phyloP scores from a whole-genome alignment of 2,888 invertebrate species.

The Dendrolimus pini region DNA sequence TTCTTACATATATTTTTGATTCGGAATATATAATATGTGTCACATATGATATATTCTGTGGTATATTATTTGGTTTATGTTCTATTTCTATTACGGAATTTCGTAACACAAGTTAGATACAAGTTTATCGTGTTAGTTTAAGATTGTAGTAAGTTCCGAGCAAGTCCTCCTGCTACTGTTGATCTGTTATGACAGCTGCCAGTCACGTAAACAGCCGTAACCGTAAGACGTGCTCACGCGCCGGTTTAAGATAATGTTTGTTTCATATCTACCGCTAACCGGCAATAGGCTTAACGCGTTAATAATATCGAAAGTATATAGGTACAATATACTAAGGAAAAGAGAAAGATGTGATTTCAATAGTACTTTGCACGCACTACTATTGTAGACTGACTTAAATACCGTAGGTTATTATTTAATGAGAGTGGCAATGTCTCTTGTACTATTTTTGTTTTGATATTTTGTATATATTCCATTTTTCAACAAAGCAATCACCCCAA shows the following conservation, averaged over 20 bases:
- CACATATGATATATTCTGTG: no score
- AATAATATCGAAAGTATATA: conserved; percentile 4
- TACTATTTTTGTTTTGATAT: no score
- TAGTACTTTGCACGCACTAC: background rate
- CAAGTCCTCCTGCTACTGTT: background rate
- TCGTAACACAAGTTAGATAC: no score
- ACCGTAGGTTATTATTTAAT: no score
- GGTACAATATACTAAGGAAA: background rate
- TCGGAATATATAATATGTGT: no score
- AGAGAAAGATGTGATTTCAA: background rate
- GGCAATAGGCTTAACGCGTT: conserved; percentile 9
- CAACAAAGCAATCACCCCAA: no score
- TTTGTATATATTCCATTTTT: no score
- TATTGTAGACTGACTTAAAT: no score
- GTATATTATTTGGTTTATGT: no score
- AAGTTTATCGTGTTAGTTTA: background rate
- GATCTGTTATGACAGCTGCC: conserved; percentile 48
- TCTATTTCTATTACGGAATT: no score
- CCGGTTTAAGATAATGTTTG: conserved; percentile 38
- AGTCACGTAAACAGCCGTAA: conserved; percentile 64
- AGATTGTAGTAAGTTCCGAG: background rate
- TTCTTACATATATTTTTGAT: no score
- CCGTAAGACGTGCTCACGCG: conserved; percentile 47
- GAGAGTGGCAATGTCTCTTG: no score
- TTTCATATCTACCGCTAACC: conserved; percentile 37